Conservation (phyloP, 2,113 vertebrate genomes). For the Microcebus ravelobensis region DNA sequence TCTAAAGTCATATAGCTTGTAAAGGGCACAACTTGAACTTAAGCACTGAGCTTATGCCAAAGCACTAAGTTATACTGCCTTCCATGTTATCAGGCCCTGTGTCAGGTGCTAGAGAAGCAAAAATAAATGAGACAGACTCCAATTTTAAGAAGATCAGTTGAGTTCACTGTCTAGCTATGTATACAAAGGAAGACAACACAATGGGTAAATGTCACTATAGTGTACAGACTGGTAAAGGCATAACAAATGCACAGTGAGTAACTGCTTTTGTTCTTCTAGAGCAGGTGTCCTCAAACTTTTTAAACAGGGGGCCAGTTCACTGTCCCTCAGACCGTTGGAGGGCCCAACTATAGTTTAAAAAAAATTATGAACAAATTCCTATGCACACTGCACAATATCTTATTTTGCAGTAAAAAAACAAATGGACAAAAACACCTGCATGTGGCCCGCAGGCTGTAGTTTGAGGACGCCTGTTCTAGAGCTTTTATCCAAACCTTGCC, state of each 20-base stretch:
- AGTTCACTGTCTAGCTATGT: not conserved
- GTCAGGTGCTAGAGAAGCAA: not conserved
- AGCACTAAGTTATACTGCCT: not conserved
- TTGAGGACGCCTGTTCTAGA: not conserved
- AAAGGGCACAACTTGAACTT: not conserved
- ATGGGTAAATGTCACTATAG: not conserved
- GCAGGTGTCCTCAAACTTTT: too few species aligned
- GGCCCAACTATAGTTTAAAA: too few species aligned
- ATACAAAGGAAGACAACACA: not conserved
- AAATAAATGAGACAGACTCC: not conserved
- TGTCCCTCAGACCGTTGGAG: too few species aligned
- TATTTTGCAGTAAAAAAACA: too few species aligned
- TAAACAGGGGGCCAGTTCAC: too few species aligned
- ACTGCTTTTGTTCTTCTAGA: not conserved
- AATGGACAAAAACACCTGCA: too few species aligned
- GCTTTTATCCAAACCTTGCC: not conserved
- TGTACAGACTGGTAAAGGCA: not conserved
- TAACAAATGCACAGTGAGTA: not conserved
- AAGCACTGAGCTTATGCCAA: not conserved
- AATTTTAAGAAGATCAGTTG: conserved; percentile 3
- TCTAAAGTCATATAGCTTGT: not conserved
- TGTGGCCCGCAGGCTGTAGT: too few species aligned
- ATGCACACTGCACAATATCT: too few species aligned
- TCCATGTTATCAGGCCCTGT: not conserved
- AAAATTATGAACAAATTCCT: too few species aligned